phyloP scores from a whole-genome alignment of 2,888 invertebrate genomes.

The Bedellia somnulentella region DNA sequence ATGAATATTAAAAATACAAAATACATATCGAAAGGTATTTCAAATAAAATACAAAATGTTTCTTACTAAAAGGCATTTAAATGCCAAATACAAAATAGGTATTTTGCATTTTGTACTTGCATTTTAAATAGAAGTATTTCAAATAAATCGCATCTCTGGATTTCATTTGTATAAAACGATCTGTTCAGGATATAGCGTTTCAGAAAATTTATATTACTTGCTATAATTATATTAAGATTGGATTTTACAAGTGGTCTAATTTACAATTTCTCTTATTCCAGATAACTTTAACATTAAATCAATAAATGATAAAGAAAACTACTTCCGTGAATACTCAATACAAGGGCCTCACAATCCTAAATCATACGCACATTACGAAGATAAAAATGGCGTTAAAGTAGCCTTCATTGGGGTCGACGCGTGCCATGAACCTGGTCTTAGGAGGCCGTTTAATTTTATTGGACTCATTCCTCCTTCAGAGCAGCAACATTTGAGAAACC shows the following conservation, averaged over 20 bases:
- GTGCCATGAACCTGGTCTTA: slow-evolving; percentile 82
- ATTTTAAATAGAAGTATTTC: too few relatives aligned
- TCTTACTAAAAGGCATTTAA: too few relatives aligned
- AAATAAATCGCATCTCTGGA: too few relatives aligned
- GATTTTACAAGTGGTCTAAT: background rate
- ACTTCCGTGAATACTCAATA: slow-evolving; percentile 75
- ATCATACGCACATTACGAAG: slow-evolving; percentile 69
- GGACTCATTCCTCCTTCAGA: slow-evolving; percentile 68
- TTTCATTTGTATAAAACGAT: too few relatives aligned
- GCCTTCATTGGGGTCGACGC: slow-evolving; percentile 89
- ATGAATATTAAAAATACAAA: too few relatives aligned
- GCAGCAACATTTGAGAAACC: slow-evolving; percentile 55
- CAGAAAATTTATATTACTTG: too few relatives aligned
- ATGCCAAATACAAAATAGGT: too few relatives aligned
- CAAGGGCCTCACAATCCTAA: slow-evolving; percentile 70
- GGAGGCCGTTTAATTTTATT: slow-evolving; percentile 89
- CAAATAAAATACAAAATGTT: too few relatives aligned
- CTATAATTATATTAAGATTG: too few relatives aligned
- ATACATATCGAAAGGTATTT: too few relatives aligned
- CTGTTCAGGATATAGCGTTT: too few relatives aligned
- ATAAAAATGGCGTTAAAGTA: slow-evolving; percentile 63
- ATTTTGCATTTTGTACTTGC: too few relatives aligned
- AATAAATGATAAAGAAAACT: slow-evolving; percentile 70
- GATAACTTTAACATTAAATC: slow-evolving; percentile 86
- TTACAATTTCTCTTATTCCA: slow-evolving; percentile 37